Base-by-base conservation (phyloP, 2,888 invertebrate species). In the Philopedon plagiatum region DNA sequence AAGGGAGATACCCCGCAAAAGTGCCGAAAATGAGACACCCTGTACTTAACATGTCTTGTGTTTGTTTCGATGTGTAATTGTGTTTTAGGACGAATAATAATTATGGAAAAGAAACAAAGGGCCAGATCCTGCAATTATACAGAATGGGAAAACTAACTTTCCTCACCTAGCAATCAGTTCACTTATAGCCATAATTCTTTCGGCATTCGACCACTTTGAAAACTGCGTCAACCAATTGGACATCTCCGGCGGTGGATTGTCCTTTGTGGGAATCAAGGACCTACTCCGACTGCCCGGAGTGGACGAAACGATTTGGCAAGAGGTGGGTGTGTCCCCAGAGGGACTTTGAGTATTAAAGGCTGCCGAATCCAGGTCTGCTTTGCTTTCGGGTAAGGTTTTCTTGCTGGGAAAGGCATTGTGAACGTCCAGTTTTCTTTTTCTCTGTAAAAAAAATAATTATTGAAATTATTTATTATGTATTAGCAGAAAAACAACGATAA, bases 151-250 rank as follows among this genome's bases (percentile, higher is more conserved):
- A n/a, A n/a, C n/a, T n/a, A n/a, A n/a, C n/a, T n/a, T n/a, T 41
- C 13, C 62, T 46, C 54, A 68, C 74, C 75, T 57, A 73, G 91
- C 93, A 74, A 98, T 97, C 76, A 99, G 88, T 77, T 94, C 93
- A 83, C 97, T 95, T 70, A 98, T 91, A 0, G 97, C 98, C 82
- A 94, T 87, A 79, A 96, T 90, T 78, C 97, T 90, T 85, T 98
- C 97, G 0, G 92, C 92, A 81, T 96, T 94, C 7, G 94, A 92
- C 98, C 97, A 98, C 75, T 88, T 88, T 86, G 92, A 91, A 86
- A 94, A 94, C 81, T 92, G 92, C 66, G 88, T 83, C 74, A 94
- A 85, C 94, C 94, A 94, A 79, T 90, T 89, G 76, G 88, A 89
- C 86, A 94, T 87, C 81, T 93, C 93, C 4, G 92, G 91, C 8